Evolutionary conservation across 2,113 vertebrate genomes (phyloP), one percentile per base, ranked within the genome.

Genomic region (Ictidomys tridecemlineatus): DNA sequence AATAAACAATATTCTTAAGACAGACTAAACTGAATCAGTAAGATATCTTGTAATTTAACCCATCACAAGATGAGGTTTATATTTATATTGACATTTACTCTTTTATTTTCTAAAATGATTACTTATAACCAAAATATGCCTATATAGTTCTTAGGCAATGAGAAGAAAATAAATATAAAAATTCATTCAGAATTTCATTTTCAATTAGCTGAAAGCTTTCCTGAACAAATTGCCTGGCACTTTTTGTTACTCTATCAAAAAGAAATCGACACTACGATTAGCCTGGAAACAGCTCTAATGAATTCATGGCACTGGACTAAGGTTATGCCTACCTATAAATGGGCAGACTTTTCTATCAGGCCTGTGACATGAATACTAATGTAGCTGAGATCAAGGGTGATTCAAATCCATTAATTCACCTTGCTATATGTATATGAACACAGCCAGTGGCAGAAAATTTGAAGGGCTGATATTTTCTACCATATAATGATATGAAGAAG

Each of bases 171-270:
- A 83, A 86, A 90, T 80, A 93, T 42, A 93, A 94, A 45, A 92
- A 95, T 39, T 8, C 34, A 93, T 53, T 7, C 0, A 90, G 32
- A 96, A 83, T 93, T 96, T 93, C 63, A 89, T 61, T 95, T 92
- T 91, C 16, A 39, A 28, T 45, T 82, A 84, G 16, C 26, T 94
- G 45, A 90, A 96, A 90, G 18, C 14, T 78, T 70, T 95, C 42
- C 79, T 94, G 37, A 90, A 94, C 24, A 80, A 93, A 97, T 26
- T 90, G 48, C 37, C 48, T 87, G 20, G 32, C 88, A 61, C 14
- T 79, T 94, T 89, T 87, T 84, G 22, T 87, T 96, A 83, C 30
- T 89, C 39, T 39, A 85, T 82, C 51, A 89, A 95, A 96, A 97
- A 92, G 53, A 93, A 97, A 91, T 4, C 58, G 67, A 95, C 13